Percentiles rank a stretch among this genome's conserved stretches.
These are phyloP conservation scores for Clarias macrocephalus DNA, from an alignment of 2,113 vertebrate genomes.

Conservation along the genomic window DNA sequence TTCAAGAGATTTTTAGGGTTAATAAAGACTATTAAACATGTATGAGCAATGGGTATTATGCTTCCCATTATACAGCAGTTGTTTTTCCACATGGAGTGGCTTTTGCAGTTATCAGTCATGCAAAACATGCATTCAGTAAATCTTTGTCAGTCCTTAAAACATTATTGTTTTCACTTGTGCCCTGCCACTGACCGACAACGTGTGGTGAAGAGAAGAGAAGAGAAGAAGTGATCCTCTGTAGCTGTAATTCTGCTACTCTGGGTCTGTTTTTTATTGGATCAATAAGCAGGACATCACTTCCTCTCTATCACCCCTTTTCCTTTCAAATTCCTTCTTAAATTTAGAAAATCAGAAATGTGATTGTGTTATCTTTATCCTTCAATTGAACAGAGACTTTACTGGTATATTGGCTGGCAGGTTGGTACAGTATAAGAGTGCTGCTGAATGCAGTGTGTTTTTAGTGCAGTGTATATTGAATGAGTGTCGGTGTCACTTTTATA, in stretches of 20 bases:
- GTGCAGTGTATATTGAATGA: constrained; percentile 25
- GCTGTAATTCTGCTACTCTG: constrained; percentile 54
- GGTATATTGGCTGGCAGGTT: constrained; percentile 36
- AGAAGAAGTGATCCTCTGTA: constrained; percentile 47
- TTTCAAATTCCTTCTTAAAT: constrained; percentile 1
- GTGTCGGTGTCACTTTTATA: not conserved
- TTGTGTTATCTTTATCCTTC: constrained; percentile 19
- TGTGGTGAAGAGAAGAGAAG: constrained; percentile 15
- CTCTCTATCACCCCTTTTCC: constrained; percentile 19
- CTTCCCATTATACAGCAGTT: not conserved
- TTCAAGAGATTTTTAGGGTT: constrained; percentile 4
- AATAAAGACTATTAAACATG: constrained; percentile 3
- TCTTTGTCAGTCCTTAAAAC: not conserved
- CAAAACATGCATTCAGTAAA: not conserved
- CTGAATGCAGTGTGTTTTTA: constrained; percentile 18
- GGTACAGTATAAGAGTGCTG: constrained; percentile 22
- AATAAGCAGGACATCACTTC: constrained; percentile 52
- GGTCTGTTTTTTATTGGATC: constrained; percentile 65
- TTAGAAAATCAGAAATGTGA: not conserved
- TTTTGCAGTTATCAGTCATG: not conserved
- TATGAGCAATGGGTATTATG: not conserved
- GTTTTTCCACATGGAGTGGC: not conserved
- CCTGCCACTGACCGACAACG: not conserved
- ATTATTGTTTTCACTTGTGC: not conserved
- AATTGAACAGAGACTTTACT: constrained; percentile 13